Evolutionary conservation across 2,797 vertebrate genomes (phyloP).

Genomic region (Zenarchopterus dispar): DNA sequence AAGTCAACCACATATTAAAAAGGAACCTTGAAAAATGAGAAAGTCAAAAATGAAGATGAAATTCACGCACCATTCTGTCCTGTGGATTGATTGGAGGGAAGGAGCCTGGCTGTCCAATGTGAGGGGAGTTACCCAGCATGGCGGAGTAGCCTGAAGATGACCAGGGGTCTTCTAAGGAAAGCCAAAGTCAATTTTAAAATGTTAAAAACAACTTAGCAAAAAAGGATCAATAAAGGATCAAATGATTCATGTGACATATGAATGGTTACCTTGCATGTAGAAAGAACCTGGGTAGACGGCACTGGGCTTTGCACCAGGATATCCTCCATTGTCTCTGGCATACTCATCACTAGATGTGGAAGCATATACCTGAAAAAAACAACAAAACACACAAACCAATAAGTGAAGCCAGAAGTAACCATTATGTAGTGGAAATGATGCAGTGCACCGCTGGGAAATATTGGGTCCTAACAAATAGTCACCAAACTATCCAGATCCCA

Average conservation of each 20-base stretch:
- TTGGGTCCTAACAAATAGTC: too few relatives aligned
- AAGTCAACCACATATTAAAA: too few relatives aligned
- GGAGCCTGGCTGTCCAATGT: conserved; percentile 86
- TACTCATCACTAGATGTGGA: conserved; percentile 96
- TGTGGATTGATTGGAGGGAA: conserved; percentile 93
- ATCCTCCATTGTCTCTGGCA: conserved; percentile 88
- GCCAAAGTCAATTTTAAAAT: conserved; percentile 16
- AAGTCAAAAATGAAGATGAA: not conserved
- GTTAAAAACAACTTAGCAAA: conserved; percentile 1
- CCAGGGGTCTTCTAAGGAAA: conserved; percentile 92
- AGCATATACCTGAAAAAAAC: conserved; percentile 88
- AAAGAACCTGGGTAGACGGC: conserved; percentile 92
- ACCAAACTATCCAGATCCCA: too few relatives aligned
- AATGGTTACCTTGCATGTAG: conserved; percentile 91
- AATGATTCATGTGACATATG: not conserved
- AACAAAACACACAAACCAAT: too few relatives aligned
- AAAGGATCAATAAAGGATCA: too few relatives aligned
- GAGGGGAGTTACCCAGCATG: conserved; percentile 89
- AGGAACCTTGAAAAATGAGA: too few relatives aligned
- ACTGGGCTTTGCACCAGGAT: conserved; percentile 88
- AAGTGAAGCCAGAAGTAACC: too few relatives aligned
- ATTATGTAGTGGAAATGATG: too few relatives aligned
- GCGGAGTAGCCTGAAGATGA: conserved; percentile 88
- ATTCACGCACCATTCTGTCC: conserved; percentile 91
- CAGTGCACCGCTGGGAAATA: too few relatives aligned